Evolutionary conservation across 2,113 vertebrate genomes (phyloP).

Genomic region (Cryptomyrus ogoouensis): DNA sequence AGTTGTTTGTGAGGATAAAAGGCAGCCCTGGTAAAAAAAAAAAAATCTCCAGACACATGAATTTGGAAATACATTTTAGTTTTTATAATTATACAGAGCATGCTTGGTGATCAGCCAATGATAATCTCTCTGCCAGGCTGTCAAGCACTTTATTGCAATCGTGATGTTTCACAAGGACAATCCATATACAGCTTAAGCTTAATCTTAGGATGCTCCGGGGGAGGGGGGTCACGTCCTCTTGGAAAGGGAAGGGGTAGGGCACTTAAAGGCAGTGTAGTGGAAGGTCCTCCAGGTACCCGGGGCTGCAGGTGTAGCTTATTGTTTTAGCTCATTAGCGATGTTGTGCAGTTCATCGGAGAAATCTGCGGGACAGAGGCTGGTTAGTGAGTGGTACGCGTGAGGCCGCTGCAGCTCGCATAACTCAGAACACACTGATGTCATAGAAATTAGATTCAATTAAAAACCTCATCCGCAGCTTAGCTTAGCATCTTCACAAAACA

Average conservation of each 20-base stretch:
- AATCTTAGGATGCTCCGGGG: neutral
- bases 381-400: neutral
- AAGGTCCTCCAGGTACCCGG: neutral
- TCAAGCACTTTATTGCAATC: neutral
- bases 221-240: neutral
- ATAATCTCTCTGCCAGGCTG: neutral
- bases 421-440: neutral
- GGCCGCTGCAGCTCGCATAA: neutral
- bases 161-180: neutral
- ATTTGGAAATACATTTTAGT: neutral
- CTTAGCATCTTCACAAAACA: neutral
- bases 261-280: neutral
- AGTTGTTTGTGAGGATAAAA: neutral
- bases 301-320: neutral
- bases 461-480: neutral
- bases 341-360: slow-evolving; percentile 30
- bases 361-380: neutral
- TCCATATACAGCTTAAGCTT: neutral
- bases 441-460: neutral
- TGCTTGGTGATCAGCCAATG: neutral
- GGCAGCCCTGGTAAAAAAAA: neutral
- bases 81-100: neutral
- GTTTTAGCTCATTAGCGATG: slow-evolving; percentile 5
- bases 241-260: neutral
- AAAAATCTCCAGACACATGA: neutral